phyloP scores from a whole-genome alignment of 2,113 vertebrate genomes.

The Mola mola region DNA sequence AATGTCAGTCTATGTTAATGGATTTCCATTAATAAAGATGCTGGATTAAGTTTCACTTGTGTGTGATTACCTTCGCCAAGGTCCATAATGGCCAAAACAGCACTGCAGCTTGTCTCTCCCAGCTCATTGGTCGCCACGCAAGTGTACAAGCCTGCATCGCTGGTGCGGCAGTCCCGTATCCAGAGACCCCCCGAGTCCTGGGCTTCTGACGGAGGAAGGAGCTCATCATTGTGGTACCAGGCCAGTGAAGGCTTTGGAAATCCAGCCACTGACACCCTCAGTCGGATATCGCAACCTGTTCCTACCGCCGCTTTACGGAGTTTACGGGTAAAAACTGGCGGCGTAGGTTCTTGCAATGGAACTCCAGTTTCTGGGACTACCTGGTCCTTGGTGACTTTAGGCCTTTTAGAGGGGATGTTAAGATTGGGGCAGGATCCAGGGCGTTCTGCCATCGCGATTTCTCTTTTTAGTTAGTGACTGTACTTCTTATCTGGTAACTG shows the following conservation, averaged over 20 bases:
- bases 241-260: constrained; percentile 84
- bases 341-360: constrained; percentile 10
- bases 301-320: constrained; percentile 88
- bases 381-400: constrained; percentile 79
- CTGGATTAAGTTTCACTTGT: background rate
- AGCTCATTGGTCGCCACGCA: constrained; percentile 86
- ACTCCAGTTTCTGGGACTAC: background rate
- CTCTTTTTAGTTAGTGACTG: constrained; percentile 42
- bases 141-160: constrained; percentile 89
- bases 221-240: constrained; percentile 89
- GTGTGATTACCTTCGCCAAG: constrained; percentile 83
- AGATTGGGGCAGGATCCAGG: constrained; percentile 68
- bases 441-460: constrained; percentile 51
- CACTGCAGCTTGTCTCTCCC: constrained; percentile 87
- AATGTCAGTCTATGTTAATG: too few species aligned
- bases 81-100: constrained; percentile 88
- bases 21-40: too few species aligned
- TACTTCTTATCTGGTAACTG: constrained; percentile 67
- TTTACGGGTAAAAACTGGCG: constrained; percentile 86
- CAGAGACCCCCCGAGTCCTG: constrained; percentile 89
- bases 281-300: constrained; percentile 88
- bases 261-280: constrained; percentile 87
- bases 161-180: constrained; percentile 87
- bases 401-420: constrained; percentile 80
- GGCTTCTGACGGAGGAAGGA: constrained; percentile 64